Percentiles rank a stretch among this genome's conserved stretches.
phyloP scores from a whole-genome alignment of 2,113 vertebrate species.

The Irena cyanogastra region DNA sequence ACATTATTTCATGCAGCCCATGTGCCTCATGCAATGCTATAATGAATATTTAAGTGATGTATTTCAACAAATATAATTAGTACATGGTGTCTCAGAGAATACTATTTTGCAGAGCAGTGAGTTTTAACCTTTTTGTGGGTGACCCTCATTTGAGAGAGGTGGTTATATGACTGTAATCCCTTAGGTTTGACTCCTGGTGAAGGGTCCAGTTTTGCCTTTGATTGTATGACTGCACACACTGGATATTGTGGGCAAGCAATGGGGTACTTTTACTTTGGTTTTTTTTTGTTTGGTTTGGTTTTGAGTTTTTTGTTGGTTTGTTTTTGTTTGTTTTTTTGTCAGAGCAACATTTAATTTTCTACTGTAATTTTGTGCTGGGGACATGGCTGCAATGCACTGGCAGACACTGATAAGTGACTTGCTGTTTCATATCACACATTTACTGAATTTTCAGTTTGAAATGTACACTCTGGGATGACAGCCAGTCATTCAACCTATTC shows the following conservation, averaged over 20 bases:
- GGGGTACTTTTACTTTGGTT: neutral
- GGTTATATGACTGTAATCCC: neutral
- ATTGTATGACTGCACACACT: neutral
- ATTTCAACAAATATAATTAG: neutral
- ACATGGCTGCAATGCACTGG: conserved; percentile 1
- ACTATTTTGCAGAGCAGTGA: neutral
- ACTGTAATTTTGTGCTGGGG: neutral
- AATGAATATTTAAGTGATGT: neutral
- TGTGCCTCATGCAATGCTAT: neutral
- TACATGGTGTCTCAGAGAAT: neutral
- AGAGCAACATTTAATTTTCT: neutral
- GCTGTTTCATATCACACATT: neutral
- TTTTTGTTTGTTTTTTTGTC: neutral
- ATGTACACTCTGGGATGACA: conserved; percentile 26
- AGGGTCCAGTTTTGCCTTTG: neutral
- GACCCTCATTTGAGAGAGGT: neutral
- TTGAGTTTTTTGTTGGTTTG: too few species aligned
- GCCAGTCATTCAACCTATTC: conserved; percentile 23
- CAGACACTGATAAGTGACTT: conserved; percentile 38
- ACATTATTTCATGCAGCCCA: neutral
- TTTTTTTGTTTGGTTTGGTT: neutral
- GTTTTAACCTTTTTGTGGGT: neutral
- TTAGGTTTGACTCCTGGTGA: neutral
- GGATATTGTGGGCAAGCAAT: neutral
- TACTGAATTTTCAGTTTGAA: conserved; percentile 24